Evolutionary conservation across 2,113 vertebrate species (phyloP).

Genomic region (Dinomys branickii): DNA sequence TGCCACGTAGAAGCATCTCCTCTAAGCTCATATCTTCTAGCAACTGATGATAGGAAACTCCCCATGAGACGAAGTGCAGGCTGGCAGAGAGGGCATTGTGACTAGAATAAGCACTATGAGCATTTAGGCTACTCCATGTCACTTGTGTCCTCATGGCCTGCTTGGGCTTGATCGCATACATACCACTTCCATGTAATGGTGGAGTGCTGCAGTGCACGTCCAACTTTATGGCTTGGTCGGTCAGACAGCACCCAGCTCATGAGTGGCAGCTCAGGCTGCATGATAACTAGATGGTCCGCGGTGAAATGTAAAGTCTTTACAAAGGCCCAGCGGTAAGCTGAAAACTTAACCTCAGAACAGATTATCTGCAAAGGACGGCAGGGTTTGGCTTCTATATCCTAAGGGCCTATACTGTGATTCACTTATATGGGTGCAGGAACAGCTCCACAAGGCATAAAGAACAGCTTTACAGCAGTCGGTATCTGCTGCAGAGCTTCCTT

Average conservation of each 20-base stretch:
- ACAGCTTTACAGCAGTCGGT: neutral
- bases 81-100: neutral
- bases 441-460: neutral
- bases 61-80: neutral
- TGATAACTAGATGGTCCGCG: neutral
- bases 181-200: neutral
- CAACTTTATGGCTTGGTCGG: neutral
- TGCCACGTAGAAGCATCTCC: neutral
- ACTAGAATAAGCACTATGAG: neutral
- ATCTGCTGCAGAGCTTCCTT: neutral
- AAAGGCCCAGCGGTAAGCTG: neutral
- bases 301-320: neutral
- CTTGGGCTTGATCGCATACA: neutral
- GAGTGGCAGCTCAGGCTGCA: neutral
- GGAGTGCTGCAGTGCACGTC: neutral
- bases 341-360: neutral
- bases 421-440: neutral
- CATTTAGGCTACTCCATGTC: neutral
- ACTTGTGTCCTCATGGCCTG: neutral
- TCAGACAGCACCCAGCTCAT: neutral
- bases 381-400: neutral
- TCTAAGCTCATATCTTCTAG: neutral
- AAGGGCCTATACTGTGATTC: neutral
- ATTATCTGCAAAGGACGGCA: neutral
- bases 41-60: neutral